phyloP scores from a whole-genome alignment of 2,113 vertebrate species.

The Pelobates fuscus region DNA sequence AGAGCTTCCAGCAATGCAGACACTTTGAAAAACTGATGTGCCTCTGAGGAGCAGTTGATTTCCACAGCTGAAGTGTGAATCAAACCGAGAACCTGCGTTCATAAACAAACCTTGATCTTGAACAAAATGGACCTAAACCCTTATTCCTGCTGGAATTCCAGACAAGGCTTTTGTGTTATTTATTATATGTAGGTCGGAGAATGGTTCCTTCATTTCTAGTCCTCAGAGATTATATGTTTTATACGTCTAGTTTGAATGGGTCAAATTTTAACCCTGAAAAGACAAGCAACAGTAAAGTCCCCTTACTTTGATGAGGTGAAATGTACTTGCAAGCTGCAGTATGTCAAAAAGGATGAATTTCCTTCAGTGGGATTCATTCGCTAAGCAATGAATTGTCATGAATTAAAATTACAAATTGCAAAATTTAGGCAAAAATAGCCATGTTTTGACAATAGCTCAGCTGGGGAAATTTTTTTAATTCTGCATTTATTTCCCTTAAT shows the following conservation, averaged over 20 bases:
- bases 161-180: conserved; percentile 51
- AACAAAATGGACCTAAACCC: conserved; percentile 55
- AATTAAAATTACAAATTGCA: no score
- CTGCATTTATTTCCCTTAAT: no score
- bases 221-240: not conserved
- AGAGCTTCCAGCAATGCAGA: conserved; percentile 56
- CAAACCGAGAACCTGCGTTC: conserved; percentile 55
- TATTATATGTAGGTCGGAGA: not conserved
- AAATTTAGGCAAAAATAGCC: no score
- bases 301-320: no score
- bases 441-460: no score
- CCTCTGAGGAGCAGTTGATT: conserved; percentile 60
- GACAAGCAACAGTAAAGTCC: not conserved
- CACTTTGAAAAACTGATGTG: conserved; percentile 57
- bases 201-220: not conserved
- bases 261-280: not conserved
- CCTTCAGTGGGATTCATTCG: no score
- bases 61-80: conserved; percentile 58
- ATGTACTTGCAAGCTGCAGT: no score
- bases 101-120: conserved; percentile 52
- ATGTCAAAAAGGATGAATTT: no score
- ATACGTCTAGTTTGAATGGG: not conserved
- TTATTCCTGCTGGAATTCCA: conserved; percentile 58
- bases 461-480: no score
- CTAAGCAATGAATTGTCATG: no score